Percentiles rank a stretch among this genome's conserved stretches.
Evolutionary conservation across 1,140 invertebrate genomes (phyloP).

Genomic region (Tribolium castaneum): DNA sequence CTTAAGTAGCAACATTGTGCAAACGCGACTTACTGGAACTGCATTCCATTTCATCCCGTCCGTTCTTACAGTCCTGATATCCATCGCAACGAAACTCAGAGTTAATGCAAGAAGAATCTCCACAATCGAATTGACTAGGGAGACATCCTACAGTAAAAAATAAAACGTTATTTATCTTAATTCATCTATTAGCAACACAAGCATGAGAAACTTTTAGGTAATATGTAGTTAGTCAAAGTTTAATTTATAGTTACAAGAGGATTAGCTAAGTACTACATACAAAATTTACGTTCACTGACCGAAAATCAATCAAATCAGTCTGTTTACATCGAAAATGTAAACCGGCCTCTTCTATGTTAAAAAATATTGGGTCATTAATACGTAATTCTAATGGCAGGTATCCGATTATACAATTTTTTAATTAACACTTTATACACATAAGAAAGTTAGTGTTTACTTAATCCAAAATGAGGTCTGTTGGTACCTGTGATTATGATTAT

Average conservation of each 20-base stretch:
- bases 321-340: not conserved
- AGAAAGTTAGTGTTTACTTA: too few relatives aligned
- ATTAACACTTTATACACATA: too few relatives aligned
- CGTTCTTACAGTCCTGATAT: constrained; percentile 72
- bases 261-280: not conserved
- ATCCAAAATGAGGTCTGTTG: too few relatives aligned
- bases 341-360: not conserved
- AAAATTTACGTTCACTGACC: not conserved
- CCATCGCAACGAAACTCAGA: constrained; percentile 66
- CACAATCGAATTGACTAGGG: constrained; percentile 69
- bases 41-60: constrained; percentile 72
- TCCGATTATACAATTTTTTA: not conserved
- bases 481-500: too few relatives aligned
- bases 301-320: not conserved
- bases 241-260: not conserved
- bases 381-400: not conserved
- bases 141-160: constrained; percentile 33
- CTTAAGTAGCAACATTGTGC: too few relatives aligned
- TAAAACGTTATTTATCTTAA: too few relatives aligned
- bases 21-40: constrained; percentile 63
- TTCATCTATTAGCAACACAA: too few relatives aligned
- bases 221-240: not conserved
- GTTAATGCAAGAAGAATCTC: constrained; percentile 68
- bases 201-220: too few relatives aligned
- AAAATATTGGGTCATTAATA: not conserved